Percentiles rank a stretch among this genome's conserved stretches.
Evolutionary conservation across 2,113 vertebrate genomes (phyloP).

Genomic region (Kryptolebias marmoratus): DNA sequence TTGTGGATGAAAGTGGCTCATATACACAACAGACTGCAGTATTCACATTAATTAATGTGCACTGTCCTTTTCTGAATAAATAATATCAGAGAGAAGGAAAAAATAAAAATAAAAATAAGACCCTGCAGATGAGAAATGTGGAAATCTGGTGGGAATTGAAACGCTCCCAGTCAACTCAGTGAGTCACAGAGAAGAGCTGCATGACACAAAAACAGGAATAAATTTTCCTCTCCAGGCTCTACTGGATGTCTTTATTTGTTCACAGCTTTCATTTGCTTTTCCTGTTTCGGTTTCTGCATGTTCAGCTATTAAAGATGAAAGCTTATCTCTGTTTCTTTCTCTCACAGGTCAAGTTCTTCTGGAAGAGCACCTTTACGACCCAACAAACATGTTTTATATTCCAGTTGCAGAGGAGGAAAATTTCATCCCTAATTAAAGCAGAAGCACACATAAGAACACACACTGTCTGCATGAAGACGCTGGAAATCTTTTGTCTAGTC

Average conservation of each 20-base stretch:
- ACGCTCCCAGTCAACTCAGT: slow-evolving; percentile 20
- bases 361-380: slow-evolving; percentile 15
- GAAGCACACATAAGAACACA: too few relatives aligned
- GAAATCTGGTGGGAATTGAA: slow-evolving; percentile 37
- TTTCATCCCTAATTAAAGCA: slow-evolving; percentile 4
- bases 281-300: slow-evolving; percentile 65
- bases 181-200: slow-evolving; percentile 42
- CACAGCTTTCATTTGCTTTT: slow-evolving; percentile 47
- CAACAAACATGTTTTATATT: slow-evolving; percentile 23
- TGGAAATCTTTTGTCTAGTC: too few relatives aligned
- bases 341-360: slow-evolving; percentile 26
- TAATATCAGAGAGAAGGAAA: too few relatives aligned
- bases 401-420: slow-evolving; percentile 27
- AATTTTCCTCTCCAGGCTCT: slow-evolving; percentile 51
- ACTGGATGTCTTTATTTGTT: slow-evolving; percentile 52
- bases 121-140: slow-evolving; percentile 34
- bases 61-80: neutral
- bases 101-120: slow-evolving; percentile 37
- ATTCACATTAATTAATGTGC: neutral
- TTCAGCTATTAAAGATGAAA: slow-evolving; percentile 52
- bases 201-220: slow-evolving; percentile 56
- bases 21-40: neutral
- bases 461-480: too few relatives aligned
- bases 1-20: neutral
- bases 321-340: slow-evolving; percentile 12